Percentiles rank a stretch among this genome's conserved stretches.
These are phyloP conservation scores for Euwallacea fornicatus DNA, from an alignment of 1,140 invertebrate genomes.

Conservation along the genomic window DNA sequence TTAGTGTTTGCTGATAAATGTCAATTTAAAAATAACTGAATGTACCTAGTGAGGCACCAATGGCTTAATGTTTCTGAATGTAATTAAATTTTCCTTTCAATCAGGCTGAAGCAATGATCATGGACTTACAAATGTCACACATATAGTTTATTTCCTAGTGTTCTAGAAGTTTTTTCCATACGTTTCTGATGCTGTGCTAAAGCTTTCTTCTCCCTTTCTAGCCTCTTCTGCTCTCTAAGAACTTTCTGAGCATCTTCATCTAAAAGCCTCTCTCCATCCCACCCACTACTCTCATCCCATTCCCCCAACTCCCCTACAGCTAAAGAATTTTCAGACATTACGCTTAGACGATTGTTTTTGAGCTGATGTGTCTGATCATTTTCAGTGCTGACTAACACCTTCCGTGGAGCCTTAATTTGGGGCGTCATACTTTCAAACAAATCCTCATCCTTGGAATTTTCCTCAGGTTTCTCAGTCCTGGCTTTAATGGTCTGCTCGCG, in stretches of 20 bases:
- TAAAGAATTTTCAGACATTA: constrained; percentile 22
- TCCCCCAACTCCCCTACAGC: constrained; percentile 48
- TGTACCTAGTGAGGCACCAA: too few species aligned
- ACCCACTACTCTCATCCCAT: constrained; percentile 59
- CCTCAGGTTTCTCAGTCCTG: constrained; percentile 40
- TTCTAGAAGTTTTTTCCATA: constrained; percentile 53
- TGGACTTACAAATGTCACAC: neutral
- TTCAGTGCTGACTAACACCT: constrained; percentile 55
- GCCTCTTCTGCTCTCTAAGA: constrained; percentile 55
- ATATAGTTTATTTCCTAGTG: constrained; percentile 53
- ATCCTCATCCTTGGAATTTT: constrained; percentile 51
- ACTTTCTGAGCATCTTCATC: constrained; percentile 55
- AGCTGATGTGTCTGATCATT: constrained; percentile 36
- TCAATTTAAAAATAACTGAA: neutral
- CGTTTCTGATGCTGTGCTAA: constrained; percentile 57
- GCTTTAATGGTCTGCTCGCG: constrained; percentile 52
- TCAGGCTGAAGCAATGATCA: too few species aligned
- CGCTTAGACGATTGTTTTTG: constrained; percentile 49
- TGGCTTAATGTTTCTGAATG: too few species aligned
- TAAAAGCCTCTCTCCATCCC: constrained; percentile 56
- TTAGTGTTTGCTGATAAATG: too few species aligned
- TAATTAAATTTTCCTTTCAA: too few species aligned
- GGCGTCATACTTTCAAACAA: constrained; percentile 62
- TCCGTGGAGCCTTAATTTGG: constrained; percentile 57
- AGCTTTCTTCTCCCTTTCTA: constrained; percentile 55